These are phyloP conservation scores for Caenorhabditis remanei DNA, from an alignment of 1,140 invertebrate genomes.

Conservation along the genomic window DNA sequence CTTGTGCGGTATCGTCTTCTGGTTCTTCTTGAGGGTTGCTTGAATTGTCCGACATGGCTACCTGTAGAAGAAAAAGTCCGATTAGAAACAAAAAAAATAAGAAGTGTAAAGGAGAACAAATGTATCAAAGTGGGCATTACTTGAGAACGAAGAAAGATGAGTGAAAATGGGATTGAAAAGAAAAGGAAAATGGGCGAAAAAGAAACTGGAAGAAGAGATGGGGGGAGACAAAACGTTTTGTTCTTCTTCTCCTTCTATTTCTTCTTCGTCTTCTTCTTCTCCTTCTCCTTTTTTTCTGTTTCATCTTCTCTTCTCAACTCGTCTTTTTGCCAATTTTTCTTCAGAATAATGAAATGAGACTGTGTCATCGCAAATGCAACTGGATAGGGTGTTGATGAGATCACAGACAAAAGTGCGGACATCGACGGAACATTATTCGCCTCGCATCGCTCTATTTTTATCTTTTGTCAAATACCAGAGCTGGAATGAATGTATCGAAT, in stretches of 20 bases:
- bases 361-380: slow-evolving; percentile 13
- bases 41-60: not conserved
- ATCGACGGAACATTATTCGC: not conserved
- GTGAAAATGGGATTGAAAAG: slow-evolving; percentile 37
- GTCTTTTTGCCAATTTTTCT: slow-evolving; percentile 50
- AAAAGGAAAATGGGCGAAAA: slow-evolving; percentile 17
- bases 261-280: slow-evolving; percentile 17
- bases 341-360: slow-evolving; percentile 50
- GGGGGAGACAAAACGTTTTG: slow-evolving; percentile 30
- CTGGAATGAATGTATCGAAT: too few relatives aligned
- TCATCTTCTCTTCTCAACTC: slow-evolving; percentile 45
- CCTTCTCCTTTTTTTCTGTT: slow-evolving; percentile 25
- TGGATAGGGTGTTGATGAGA: slow-evolving; percentile 20
- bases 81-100: not conserved
- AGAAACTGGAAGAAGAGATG: slow-evolving; percentile 35
- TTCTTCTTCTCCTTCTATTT: slow-evolving; percentile 21
- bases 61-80: not conserved
- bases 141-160: slow-evolving; percentile 23
- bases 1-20: not conserved
- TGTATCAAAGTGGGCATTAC: slow-evolving; percentile 9
- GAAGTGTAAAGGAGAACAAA: not conserved
- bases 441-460: too few relatives aligned
- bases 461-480: too few relatives aligned
- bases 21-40: not conserved
- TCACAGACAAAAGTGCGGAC: slow-evolving; percentile 31